Percentiles rank a stretch among this genome's conserved stretches.
These are phyloP conservation scores for Dolichopus griseipennis DNA, from an alignment of 2,888 invertebrate genomes.

Conservation along the genomic window DNA sequence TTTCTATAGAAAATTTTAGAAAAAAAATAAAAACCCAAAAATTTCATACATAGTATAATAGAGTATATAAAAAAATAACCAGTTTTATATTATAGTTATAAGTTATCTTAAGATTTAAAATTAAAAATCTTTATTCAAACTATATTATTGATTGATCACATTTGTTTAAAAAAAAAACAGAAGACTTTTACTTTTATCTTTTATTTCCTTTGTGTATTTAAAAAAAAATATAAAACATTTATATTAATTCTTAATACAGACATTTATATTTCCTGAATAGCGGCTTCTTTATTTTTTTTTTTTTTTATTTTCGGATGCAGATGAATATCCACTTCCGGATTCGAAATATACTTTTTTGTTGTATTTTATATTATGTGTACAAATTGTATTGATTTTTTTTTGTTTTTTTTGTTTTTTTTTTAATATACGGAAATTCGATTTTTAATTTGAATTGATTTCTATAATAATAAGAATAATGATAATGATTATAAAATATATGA, in stretches of 20 bases:
- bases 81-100: not conserved
- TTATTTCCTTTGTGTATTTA: not conserved
- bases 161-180: not conserved
- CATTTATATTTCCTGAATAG: not conserved
- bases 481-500: too few relatives aligned
- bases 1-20: too few relatives aligned
- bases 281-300: not conserved
- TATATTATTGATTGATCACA: constrained; percentile 2
- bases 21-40: too few relatives aligned
- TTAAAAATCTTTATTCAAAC: too few relatives aligned
- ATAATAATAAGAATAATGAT: too few relatives aligned
- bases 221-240: not conserved
- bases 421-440: too few relatives aligned
- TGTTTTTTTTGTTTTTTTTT: too few relatives aligned
- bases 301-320: not conserved
- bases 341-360: not conserved
- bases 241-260: not conserved
- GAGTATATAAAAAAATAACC: not conserved
- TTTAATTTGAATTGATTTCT: too few relatives aligned
- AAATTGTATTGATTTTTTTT: too few relatives aligned
- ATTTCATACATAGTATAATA: too few relatives aligned
- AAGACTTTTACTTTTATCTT: constrained; percentile 2
- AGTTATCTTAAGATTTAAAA: not conserved
- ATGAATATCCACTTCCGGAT: not conserved
- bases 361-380: not conserved